These are phyloP conservation scores for Syncerus caffer DNA, from an alignment of 2,797 vertebrate genomes.

Conservation along the genomic window DNA sequence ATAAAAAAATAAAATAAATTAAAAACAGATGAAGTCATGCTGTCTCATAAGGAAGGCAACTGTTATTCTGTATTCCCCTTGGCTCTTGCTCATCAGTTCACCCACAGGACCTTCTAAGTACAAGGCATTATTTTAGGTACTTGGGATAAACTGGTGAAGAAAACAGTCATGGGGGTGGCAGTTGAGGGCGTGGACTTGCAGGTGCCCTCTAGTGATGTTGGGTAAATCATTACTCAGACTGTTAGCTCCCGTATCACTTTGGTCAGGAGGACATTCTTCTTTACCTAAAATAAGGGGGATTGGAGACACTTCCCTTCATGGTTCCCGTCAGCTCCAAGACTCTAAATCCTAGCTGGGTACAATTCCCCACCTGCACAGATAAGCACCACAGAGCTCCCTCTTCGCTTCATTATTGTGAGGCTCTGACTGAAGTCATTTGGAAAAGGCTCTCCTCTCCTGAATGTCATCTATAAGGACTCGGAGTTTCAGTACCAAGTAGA, in stretches of 20 bases:
- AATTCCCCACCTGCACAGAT: neutral
- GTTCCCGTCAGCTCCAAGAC: neutral
- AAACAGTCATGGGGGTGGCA: neutral
- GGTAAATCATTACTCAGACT: neutral
- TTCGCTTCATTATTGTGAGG: neutral
- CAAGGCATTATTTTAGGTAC: neutral
- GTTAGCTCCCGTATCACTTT: neutral
- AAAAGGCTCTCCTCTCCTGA: neutral
- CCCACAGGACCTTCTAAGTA: neutral
- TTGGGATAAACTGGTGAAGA: neutral
- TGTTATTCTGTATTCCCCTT: neutral
- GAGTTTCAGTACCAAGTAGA: neutral
- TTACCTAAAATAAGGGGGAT: neutral
- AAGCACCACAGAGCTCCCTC: neutral
- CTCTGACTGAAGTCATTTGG: neutral
- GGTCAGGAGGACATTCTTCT: neutral
- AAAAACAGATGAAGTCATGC: neutral
- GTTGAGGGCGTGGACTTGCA: too few relatives aligned
- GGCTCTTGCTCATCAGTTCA: neutral
- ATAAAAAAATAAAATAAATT: neutral
- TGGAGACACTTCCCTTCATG: neutral
- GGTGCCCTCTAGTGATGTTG: neutral
- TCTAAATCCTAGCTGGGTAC: neutral
- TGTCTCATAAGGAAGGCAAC: neutral
- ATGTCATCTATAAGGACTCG: neutral